A percentile compares a stretch with the other conserved stretches of the same genome.
These are phyloP conservation scores for Abscondita cerata DNA, from an alignment of 2,888 invertebrate genomes.

Conservation along the genomic window DNA sequence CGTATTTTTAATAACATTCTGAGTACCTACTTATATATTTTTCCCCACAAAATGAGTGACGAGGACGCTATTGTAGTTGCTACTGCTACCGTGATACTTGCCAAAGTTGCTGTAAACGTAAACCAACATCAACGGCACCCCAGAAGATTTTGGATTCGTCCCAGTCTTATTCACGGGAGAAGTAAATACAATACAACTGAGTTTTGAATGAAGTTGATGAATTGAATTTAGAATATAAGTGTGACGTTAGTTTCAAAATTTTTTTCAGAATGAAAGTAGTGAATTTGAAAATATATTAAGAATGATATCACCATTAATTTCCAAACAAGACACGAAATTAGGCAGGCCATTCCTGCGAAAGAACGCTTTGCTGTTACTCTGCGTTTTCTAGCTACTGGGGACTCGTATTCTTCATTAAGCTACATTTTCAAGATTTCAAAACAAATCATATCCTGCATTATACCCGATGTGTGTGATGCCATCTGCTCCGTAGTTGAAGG, in stretches of 20 bases:
- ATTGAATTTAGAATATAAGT: too few species aligned
- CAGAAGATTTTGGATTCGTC: too few species aligned
- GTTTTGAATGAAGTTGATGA: too few species aligned
- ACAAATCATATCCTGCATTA: not conserved
- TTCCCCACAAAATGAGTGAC: too few species aligned
- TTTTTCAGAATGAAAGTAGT: not conserved
- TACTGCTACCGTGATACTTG: too few species aligned
- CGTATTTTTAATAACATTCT: too few species aligned
- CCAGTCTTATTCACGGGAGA: too few species aligned
- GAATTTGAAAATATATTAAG: conserved; percentile 1
- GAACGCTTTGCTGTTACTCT: not conserved
- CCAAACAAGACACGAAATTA: not conserved
- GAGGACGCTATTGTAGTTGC: too few species aligned
- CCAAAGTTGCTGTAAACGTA: too few species aligned
- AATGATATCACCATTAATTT: not conserved
- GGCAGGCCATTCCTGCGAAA: not conserved
- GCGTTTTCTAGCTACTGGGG: not conserved
- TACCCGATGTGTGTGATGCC: not conserved
- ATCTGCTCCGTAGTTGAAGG: not conserved
- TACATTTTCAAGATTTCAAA: not conserved
- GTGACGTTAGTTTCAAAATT: not conserved
- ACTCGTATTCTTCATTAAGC: not conserved
- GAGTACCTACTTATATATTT: too few species aligned
- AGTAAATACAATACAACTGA: too few species aligned
- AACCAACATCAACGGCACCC: too few species aligned